Conservation (phyloP, 1,140 invertebrate genomes). For the Lordiphosa mommai region DNA sequence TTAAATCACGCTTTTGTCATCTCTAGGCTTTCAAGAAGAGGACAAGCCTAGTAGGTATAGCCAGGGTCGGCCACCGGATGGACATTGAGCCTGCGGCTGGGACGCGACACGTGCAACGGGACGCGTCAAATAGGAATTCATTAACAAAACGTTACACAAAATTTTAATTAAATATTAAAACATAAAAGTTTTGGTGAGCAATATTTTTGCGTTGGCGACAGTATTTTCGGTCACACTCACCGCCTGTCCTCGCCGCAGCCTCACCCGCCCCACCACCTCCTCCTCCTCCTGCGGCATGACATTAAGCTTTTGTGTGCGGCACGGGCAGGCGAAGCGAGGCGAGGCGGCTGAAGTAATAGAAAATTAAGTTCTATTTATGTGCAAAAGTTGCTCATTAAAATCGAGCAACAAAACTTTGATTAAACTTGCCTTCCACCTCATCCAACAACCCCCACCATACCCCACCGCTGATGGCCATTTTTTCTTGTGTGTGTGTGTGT, state of each 20-base stretch:
- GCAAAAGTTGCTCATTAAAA: constrained; percentile 45
- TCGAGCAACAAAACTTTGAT: constrained; percentile 47
- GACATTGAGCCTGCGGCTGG: constrained; percentile 46
- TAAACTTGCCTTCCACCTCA: constrained; percentile 34
- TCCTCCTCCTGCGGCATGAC: constrained; percentile 18
- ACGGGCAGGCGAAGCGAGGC: too few species aligned
- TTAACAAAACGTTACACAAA: constrained; percentile 77
- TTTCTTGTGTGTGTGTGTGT: not conserved
- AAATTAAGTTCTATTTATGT: constrained; percentile 59
- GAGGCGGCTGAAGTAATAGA: constrained; percentile 30
- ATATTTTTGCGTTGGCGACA: constrained; percentile 47
- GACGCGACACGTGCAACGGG: constrained; percentile 63
- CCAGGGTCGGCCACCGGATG: constrained; percentile 24
- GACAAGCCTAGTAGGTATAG: not conserved
- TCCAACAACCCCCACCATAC: too few species aligned
- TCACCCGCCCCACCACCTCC: not conserved
- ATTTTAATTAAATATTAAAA: constrained; percentile 78
- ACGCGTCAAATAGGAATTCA: constrained; percentile 75
- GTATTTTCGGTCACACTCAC: constrained; percentile 14
- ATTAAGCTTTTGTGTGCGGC: constrained; percentile 26
- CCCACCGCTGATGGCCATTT: not conserved
- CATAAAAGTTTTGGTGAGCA: constrained; percentile 60
- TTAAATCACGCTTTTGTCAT: too few species aligned
- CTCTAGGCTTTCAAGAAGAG: not conserved
- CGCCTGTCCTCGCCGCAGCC: not conserved